Evolutionary conservation across 2,113 vertebrate genomes (phyloP).

Genomic region (Toxotes chatareus): DNA sequence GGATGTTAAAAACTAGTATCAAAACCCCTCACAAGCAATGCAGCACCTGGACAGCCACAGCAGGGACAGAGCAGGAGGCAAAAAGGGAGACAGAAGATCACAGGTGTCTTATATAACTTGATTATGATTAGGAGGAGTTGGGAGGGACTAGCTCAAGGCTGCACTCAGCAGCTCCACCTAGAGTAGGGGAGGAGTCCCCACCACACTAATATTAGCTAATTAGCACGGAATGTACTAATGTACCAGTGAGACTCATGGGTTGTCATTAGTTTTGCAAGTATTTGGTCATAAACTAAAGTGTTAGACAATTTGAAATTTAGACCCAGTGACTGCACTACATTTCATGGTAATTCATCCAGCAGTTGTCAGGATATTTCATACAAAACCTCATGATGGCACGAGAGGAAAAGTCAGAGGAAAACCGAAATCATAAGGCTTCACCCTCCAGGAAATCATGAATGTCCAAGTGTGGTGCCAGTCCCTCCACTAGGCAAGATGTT

Average conservation of each 20-base stretch:
- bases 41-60: too few relatives aligned
- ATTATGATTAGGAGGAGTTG: too few relatives aligned
- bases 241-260: not conserved
- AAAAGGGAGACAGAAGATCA: too few relatives aligned
- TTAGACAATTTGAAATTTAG: not conserved
- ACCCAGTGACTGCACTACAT: not conserved
- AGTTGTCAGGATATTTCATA: too few relatives aligned
- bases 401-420: not conserved
- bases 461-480: not conserved
- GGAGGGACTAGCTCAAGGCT: too few relatives aligned
- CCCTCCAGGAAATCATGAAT: not conserved
- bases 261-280: not conserved
- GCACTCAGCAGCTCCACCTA: too few relatives aligned
- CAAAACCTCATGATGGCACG: too few relatives aligned
- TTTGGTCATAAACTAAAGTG: not conserved
- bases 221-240: not conserved
- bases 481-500: not conserved
- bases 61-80: too few relatives aligned
- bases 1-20: too few relatives aligned
- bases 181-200: too few relatives aligned
- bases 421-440: not conserved
- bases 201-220: not conserved
- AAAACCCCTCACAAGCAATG: too few relatives aligned
- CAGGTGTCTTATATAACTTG: too few relatives aligned
- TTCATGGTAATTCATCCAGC: not conserved